Evolutionary conservation across 2,113 vertebrate genomes (phyloP).

Genomic region (Apodemus speciosus): DNA sequence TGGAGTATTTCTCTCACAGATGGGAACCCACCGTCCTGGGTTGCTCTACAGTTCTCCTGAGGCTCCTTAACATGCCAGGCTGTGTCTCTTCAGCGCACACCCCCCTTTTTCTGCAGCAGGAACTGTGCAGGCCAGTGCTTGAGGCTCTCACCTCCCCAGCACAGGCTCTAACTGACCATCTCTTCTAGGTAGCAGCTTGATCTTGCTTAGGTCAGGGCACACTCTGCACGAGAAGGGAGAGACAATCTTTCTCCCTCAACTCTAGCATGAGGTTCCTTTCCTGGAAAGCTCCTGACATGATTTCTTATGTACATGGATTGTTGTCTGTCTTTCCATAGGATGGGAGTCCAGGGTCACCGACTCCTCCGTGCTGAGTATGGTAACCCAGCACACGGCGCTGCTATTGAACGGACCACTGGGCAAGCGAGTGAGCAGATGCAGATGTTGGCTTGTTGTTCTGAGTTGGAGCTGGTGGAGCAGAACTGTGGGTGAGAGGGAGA

Average conservation of each 20-base stretch:
- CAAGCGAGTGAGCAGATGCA: not conserved
- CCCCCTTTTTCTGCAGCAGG: not conserved
- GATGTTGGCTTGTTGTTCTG: not conserved
- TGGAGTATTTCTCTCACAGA: fast-evolving
- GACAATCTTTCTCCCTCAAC: not conserved
- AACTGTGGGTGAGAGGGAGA: not conserved
- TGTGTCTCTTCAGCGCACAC: no score
- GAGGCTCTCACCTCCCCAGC: not conserved
- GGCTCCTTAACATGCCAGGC: fast-evolving
- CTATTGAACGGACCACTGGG: not conserved
- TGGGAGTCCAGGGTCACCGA: not conserved
- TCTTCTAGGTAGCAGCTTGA: not conserved
- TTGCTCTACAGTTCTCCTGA: not conserved
- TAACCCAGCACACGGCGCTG: not conserved
- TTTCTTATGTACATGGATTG: not conserved
- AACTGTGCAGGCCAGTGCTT: fast-evolving
- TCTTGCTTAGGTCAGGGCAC: not conserved
- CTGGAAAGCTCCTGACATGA: not conserved
- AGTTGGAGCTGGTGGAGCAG: not conserved
- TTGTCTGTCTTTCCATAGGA: not conserved
- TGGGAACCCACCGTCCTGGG: no score
- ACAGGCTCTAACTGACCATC: not conserved
- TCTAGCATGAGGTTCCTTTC: not conserved
- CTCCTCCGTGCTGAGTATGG: not conserved
- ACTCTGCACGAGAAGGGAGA: not conserved